These are phyloP conservation scores for Pleuronectes platessa DNA, from an alignment of 2,113 vertebrate species.

Conservation along the genomic window DNA sequence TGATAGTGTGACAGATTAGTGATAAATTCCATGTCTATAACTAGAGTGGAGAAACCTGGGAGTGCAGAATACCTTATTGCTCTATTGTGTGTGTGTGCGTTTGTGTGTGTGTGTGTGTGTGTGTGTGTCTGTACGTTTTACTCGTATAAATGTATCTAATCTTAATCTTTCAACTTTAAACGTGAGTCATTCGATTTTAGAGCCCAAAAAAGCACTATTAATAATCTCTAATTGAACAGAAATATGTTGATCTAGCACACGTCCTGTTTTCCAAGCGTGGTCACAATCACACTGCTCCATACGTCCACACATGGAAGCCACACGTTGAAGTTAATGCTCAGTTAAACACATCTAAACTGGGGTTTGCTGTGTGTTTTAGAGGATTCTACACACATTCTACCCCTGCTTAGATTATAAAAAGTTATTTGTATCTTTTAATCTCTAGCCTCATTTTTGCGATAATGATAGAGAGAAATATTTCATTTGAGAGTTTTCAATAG, in stretches of 20 bases:
- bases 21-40: constrained; percentile 22
- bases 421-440: not conserved
- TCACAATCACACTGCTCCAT: not conserved
- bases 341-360: no score
- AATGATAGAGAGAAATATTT: not conserved
- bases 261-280: not conserved
- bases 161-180: not conserved
- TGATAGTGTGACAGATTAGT: constrained; percentile 31
- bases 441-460: not conserved
- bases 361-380: no score
- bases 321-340: no score
- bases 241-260: not conserved
- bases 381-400: no score
- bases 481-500: not conserved
- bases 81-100: not conserved
- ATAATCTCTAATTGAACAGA: no score
- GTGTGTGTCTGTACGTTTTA: not conserved
- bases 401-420: no score
- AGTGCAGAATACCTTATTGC: not conserved
- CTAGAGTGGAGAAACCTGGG: constrained; percentile 20
- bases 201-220: not conserved
- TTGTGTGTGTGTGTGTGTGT: no score
- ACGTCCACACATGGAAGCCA: no score
- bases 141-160: not conserved
- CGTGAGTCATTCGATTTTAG: not conserved